Evolutionary conservation across 2,113 vertebrate species (phyloP), one percentile per base, ranked within the genome.

Genomic region (Ochotona curzoniae): DNA sequence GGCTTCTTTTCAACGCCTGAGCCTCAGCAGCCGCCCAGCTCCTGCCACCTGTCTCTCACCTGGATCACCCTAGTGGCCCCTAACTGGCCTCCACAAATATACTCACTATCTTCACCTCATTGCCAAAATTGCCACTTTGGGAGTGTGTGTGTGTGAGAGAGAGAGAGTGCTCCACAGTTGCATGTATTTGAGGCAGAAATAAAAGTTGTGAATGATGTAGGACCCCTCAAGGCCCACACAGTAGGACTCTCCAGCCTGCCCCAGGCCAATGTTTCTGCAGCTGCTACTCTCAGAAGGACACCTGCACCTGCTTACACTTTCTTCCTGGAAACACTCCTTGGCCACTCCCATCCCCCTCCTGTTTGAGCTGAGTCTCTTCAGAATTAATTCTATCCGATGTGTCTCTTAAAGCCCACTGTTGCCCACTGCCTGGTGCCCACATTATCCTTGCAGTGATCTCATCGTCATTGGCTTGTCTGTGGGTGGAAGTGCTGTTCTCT

Each of bases 141-240:
- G 18, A 57, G 4, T 57, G 54, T 57, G 54, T 54, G 54, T 57
- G 54, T 57, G 54, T 57, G 54, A 66, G 17, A 49, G 38, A 44
- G 38, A 44, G 38, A 44, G 6, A 44, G 6, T 6, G 5, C 38
- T 17, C 57, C 60, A 57, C 8, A 8, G n/a, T 26, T 61, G 38
- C 38, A 23, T 32, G 3, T 21, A 17, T 18, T 30, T 21, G 2
- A 54, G 54, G 26, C 3, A 21, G 49, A 35, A 66, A 61, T 60
- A 32, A 76, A 83, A 69, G 38, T 49, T 2, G 7, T 6, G 0
- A 3, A 18, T 54, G 47, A 21, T 25, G 25, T 71, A 7, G 15
- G 32, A 14, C 49, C 49, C 7, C 9, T 17, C 0, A 30, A 44
- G 67, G 18, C 44, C 8, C 20, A n/a, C 1, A 0, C 0, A 3